Conservation (phyloP, 2,113 vertebrate species). For the Artemisiospiza belli region DNA sequence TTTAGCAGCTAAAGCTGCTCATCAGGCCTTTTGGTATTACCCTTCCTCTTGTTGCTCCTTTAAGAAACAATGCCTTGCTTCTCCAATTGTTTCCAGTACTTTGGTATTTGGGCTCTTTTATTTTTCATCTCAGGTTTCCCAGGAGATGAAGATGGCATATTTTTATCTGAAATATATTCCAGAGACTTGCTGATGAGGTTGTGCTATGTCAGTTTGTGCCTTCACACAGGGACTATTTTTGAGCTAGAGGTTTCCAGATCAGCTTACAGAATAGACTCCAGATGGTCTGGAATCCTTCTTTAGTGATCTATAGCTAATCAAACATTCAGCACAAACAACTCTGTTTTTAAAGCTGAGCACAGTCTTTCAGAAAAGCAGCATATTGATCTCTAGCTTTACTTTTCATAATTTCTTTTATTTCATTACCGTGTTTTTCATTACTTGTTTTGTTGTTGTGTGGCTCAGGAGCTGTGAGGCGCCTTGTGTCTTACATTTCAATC, state of each 20-base stretch:
- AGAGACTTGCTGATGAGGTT: background rate
- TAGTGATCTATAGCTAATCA: constrained; percentile 68
- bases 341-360: constrained; percentile 36
- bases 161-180: background rate
- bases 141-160: background rate
- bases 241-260: constrained; percentile 44
- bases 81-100: background rate
- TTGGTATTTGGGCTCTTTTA: background rate
- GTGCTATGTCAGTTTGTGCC: background rate
- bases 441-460: background rate
- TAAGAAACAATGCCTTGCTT: background rate
- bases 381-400: constrained; percentile 57
- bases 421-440: background rate
- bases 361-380: constrained; percentile 45
- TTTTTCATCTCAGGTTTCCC: background rate
- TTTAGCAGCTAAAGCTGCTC: background rate
- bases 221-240: constrained; percentile 10
- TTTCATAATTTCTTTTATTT: constrained; percentile 10
- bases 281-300: constrained; percentile 69
- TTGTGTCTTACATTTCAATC: background rate
- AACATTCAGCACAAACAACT: constrained; percentile 58
- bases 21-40: background rate
- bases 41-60: background rate
- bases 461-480: background rate
- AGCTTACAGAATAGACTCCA: constrained; percentile 62